A percentile compares a stretch with the other conserved stretches of the same genome.
These are phyloP conservation scores for Leiothrix lutea DNA, from an alignment of 2,113 vertebrate genomes.

Conservation along the genomic window DNA sequence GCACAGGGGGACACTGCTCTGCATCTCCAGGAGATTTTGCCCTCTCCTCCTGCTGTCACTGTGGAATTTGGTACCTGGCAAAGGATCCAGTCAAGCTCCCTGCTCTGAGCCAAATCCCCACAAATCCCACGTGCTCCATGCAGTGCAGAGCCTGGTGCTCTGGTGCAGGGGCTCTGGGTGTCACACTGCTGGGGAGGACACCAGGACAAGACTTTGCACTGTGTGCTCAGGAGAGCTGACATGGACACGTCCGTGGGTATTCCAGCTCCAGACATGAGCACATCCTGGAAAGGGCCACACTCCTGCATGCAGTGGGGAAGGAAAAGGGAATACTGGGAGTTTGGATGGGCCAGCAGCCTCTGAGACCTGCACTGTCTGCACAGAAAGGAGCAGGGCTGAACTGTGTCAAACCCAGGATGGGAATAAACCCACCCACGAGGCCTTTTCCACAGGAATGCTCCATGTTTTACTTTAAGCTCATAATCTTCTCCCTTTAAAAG, in stretches of 20 bases:
- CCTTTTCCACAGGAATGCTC: background rate
- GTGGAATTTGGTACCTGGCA: background rate
- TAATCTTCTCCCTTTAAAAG: background rate
- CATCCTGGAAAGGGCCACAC: background rate
- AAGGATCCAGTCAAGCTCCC: background rate
- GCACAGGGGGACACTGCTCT: background rate
- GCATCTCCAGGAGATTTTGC: background rate
- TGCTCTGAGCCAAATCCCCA: background rate
- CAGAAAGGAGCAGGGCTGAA: background rate
- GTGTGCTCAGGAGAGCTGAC: background rate
- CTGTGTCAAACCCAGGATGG: background rate
- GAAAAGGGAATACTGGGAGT: background rate
- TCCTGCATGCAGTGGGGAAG: background rate
- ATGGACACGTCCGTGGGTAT: background rate
- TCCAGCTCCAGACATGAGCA: background rate
- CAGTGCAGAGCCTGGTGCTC: background rate
- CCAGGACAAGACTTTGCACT: background rate
- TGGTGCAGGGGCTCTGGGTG: background rate
- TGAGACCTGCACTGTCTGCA: background rate
- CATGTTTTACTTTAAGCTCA: background rate
- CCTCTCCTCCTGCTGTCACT: background rate
- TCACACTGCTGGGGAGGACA: background rate
- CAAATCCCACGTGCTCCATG: rapidly evolving
- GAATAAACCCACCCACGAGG: background rate
- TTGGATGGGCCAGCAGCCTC: background rate